Evolutionary conservation across 2,888 invertebrate species (phyloP).

Genomic region (Heliconius erato): DNA sequence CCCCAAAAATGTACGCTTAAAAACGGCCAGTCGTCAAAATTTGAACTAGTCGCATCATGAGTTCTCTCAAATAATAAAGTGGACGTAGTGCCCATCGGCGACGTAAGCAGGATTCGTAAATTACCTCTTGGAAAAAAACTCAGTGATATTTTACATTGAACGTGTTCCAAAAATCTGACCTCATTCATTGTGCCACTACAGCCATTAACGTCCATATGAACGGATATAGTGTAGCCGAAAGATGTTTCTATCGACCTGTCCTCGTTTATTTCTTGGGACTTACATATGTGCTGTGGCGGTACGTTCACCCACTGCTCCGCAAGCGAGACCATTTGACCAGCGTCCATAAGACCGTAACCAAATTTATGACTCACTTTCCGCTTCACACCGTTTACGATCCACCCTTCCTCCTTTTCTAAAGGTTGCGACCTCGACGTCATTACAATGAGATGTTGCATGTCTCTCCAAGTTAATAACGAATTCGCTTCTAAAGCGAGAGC

Average conservation of each 20-base stretch:
- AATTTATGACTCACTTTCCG: conserved; percentile 98
- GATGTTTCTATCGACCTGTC: conserved; percentile 92
- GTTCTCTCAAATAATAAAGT: conserved; percentile 97
- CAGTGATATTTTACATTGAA: conserved; percentile 97
- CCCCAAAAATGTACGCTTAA: conserved; percentile 99
- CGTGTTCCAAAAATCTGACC: conserved; percentile 97
- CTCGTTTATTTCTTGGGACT: conserved; percentile 94
- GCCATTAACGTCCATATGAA: conserved; percentile 95
- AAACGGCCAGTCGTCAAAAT: conserved; percentile 99
- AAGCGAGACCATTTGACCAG: conserved; percentile 95
- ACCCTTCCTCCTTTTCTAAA: conserved; percentile 95
- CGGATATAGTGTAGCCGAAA: conserved; percentile 91
- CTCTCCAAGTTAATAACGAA: conserved; percentile 97
- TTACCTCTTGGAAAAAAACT: conserved; percentile 97
- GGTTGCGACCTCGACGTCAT: conserved; percentile 95
- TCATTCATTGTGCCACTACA: conserved; percentile 95
- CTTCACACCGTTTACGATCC: conserved; percentile 97
- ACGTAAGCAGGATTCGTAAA: conserved; percentile 94
- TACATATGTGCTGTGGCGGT: conserved; percentile 98
- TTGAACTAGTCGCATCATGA: conserved; percentile 94
- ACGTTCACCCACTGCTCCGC: conserved; percentile 97
- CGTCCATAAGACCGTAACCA: conserved; percentile 99
- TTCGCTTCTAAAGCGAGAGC: conserved; percentile 97
- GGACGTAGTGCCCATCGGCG: conserved; percentile 97
- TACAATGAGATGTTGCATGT: conserved; percentile 98